Evolutionary conservation across 2,888 invertebrate genomes (phyloP).

Genomic region (Heteromyza rotundicornis): DNA sequence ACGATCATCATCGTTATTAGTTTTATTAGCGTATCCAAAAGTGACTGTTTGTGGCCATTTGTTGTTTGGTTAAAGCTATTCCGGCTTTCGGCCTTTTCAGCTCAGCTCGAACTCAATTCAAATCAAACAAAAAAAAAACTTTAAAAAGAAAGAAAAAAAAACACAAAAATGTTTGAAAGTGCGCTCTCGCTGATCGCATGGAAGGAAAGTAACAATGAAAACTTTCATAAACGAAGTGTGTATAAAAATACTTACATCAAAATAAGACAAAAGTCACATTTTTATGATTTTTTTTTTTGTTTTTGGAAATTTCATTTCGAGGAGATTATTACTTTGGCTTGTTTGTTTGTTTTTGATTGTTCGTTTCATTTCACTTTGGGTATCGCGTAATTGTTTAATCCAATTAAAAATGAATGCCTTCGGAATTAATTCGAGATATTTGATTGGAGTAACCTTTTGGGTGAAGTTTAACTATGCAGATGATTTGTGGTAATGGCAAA

Average conservation of each 20-base stretch:
- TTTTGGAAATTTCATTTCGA: not conserved
- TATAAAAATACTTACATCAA: not conserved
- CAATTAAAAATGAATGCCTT: no score
- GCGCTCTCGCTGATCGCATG: not conserved
- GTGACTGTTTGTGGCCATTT: slow-evolving; percentile 19
- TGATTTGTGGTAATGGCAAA: no score
- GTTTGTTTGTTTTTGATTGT: no score
- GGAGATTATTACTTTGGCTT: no score
- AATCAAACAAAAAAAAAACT: no score
- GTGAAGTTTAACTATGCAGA: no score
- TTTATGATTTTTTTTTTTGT: no score
- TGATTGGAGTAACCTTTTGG: no score
- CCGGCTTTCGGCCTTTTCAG: not conserved
- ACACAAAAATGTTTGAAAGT: not conserved
- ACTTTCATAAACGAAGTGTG: slow-evolving; percentile 1
- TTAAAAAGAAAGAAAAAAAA: no score
- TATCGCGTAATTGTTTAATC: no score
- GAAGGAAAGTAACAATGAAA: not conserved
- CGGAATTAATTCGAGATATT: no score
- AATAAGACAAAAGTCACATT: slow-evolving; percentile 3
- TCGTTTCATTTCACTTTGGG: no score
- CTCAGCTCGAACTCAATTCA: not conserved
- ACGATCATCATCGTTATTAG: not conserved
- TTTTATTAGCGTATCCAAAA: not conserved
- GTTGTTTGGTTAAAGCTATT: slow-evolving; percentile 8